Conservation (phyloP, 2,797 vertebrate genomes). For the Avahi laniger region DNA sequence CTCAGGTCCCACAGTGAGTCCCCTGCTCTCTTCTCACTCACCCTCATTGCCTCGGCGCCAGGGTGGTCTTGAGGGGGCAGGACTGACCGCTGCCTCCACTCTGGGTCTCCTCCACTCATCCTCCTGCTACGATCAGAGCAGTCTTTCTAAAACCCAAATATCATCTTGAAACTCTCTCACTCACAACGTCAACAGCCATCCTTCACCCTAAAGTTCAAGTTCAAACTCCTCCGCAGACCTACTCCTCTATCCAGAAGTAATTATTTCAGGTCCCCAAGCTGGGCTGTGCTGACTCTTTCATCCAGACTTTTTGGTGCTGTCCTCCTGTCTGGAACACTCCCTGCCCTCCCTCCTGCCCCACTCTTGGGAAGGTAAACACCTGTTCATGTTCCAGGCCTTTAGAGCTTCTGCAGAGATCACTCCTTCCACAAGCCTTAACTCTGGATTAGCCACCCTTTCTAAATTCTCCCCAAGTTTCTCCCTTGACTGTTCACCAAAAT, state of each 20-base stretch:
- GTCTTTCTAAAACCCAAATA: neutral
- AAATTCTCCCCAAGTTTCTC: neutral
- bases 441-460: neutral
- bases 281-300: neutral
- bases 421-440: neutral
- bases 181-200: neutral
- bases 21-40: neutral
- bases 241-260: neutral
- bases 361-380: neutral
- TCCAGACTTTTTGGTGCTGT: neutral
- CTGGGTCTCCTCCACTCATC: neutral
- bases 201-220: neutral
- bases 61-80: neutral
- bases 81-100: neutral
- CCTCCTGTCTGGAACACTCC: neutral
- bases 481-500: neutral
- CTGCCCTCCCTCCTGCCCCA: rapidly evolving
- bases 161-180: neutral
- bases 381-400: neutral
- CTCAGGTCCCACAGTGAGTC: neutral
- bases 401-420: neutral
- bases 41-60: neutral
- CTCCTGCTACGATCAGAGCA: neutral
- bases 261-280: neutral
- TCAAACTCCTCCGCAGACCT: neutral